Evolutionary conservation across 2,113 vertebrate species (phyloP), one percentile per base, ranked within the genome.

Genomic region (Atrichornis clamosus): DNA sequence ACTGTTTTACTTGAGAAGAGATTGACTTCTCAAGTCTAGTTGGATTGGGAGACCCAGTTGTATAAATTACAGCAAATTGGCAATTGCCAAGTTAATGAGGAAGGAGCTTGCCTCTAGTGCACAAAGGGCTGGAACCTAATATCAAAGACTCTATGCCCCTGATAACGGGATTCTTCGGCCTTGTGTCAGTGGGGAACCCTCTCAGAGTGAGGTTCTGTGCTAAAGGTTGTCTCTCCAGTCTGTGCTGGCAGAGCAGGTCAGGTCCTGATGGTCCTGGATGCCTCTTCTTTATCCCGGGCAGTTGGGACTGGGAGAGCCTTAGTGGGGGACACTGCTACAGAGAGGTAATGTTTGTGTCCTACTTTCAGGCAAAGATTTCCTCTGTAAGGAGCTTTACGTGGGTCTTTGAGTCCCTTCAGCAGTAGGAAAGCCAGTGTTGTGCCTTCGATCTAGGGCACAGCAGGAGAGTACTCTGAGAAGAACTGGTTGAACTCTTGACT

Each of bases 401-500:
- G 49, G 64, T 92, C 87, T 93, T 60, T 59, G 73, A 65, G 91
- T 67, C 47, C 44, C 27, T 89, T 3, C 46, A 73, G 64, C 72
- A 69, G 42, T 16, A 92, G 80, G 72, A 88, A 87, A 68, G 70
- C 58, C 56, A 30, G 28, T 28, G 76, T 74, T 90, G 68, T 88
- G 88, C 60, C 69, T 78, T 81, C 88, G 30, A 93, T 95, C 32
- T 96, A 78, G 92, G 90, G 73, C 95, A 96, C 60, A 83, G 95
- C 88, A 72, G 89, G 92, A 68, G 56, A 75, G 68, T 86, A 15
- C 76, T 86, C 56, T 14, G 47, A 53, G 69, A 76, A 50, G 89
- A 95, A 70, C 85, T 4, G 4, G 49, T 0, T 92, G 88, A 96
- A 96, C 93, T 96, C 86, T 83, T 97, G 94, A 96, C 90, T 85